phyloP scores from a whole-genome alignment of 2,113 vertebrate species.

The Tragelaphus buxtoni region DNA sequence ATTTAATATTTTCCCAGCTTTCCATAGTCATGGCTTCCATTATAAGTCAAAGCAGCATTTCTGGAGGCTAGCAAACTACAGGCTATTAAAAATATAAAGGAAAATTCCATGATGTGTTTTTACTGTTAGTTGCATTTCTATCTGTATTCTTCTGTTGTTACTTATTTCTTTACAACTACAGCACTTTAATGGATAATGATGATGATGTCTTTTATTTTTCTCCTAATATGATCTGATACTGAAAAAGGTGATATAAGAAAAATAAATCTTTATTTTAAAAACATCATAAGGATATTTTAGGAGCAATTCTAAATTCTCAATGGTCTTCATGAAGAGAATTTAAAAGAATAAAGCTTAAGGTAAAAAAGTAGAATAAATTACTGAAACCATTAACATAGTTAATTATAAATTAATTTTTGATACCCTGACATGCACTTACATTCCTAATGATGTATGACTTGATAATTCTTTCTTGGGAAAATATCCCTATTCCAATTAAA shows the following conservation, averaged over 20 bases:
- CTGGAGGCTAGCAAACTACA: background rate
- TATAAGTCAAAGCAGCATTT: conserved; percentile 1
- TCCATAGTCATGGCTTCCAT: background rate
- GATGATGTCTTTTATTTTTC: background rate
- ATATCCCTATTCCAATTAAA: background rate
- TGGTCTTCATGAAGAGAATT: background rate
- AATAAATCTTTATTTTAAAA: background rate
- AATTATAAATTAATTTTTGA: background rate
- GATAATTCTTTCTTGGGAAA: background rate
- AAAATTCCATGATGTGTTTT: background rate
- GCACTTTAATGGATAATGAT: background rate
- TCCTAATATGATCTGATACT: background rate
- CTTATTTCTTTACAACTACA: background rate
- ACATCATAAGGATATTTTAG: background rate
- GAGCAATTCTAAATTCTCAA: background rate
- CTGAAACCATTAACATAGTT: background rate
- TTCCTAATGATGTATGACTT: background rate
- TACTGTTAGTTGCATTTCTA: background rate
- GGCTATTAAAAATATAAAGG: conserved; percentile 10
- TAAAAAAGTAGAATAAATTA: background rate
- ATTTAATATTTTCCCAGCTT: background rate
- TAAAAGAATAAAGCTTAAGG: background rate
- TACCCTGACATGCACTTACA: background rate
- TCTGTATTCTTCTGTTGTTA: background rate
- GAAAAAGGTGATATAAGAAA: background rate